Evolutionary conservation across 2,888 invertebrate genomes (phyloP).

Genomic region (Galerucella pusilla): DNA sequence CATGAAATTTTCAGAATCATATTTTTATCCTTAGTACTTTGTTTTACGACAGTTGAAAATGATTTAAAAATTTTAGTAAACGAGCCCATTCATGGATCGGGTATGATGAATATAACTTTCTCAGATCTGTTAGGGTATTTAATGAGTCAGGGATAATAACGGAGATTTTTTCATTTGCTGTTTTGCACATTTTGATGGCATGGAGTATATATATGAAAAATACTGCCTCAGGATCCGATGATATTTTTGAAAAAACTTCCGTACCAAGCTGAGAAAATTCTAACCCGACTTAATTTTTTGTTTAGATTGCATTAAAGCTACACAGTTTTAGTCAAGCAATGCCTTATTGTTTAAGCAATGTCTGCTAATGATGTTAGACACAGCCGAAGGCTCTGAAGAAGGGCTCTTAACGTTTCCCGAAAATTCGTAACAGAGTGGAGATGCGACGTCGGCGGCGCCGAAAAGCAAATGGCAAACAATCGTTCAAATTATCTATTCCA

Average conservation of each 20-base stretch:
- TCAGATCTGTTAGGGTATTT: not conserved
- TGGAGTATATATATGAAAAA: not conserved
- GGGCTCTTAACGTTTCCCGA: slow-evolving; percentile 30
- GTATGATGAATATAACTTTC: not conserved
- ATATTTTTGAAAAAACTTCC: no score
- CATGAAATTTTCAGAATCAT: no score
- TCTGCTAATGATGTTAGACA: slow-evolving; percentile 29
- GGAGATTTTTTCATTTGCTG: not conserved
- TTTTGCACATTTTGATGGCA: not conserved
- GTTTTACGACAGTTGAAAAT: no score
- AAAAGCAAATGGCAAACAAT: slow-evolving; percentile 57
- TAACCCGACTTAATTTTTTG: no score
- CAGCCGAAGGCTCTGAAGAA: slow-evolving; percentile 16
- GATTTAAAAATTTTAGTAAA: no score
- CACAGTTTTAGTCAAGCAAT: not conserved
- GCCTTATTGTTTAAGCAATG: slow-evolving; percentile 19
- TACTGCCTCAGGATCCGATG: no score
- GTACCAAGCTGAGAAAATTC: no score
- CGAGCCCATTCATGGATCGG: not conserved
- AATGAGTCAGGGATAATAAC: not conserved
- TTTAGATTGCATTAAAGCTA: no score
- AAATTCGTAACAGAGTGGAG: slow-evolving; percentile 29
- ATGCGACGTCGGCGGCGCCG: slow-evolving; percentile 14
- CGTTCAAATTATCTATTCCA: slow-evolving; percentile 62
- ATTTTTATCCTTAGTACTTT: no score